Evolutionary conservation across 1,140 invertebrate species (phyloP), one percentile per base, ranked within the genome.

Genomic region (Paracyclopina nana): DNA sequence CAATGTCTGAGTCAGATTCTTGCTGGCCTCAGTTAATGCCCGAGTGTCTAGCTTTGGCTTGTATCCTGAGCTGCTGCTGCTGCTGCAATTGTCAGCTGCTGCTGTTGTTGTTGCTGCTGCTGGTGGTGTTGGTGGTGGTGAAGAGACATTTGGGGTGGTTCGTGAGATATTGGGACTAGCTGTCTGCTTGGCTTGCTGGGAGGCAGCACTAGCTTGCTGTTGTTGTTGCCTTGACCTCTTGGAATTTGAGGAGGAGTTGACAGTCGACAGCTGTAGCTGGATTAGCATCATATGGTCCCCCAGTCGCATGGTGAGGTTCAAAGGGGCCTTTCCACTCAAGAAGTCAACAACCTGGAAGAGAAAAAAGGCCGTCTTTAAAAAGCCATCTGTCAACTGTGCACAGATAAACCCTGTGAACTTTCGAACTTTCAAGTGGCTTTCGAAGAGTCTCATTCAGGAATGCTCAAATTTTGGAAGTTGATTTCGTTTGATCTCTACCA

Each of bases 251-350:
- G 28, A 54, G n/a, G 63, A 69, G 11, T 72, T 72, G 2, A 86
- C 76, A 11, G 84, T 88, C 40, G 83, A 88, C 46, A 94, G 66
- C 62, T 92, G 86, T 30, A 92, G 68, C 63, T 92, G 86, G 51
- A 94, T 90, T 50, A 92, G 72, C 86, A 92, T 91, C 81, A 92
- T 88, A 67, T 92, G 86, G 62, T 92, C 86, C 20, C 86, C 86
- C 11, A 92, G 68, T 52, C 85, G 74, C 83, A 92, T 91, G 31
- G 84, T 91, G 43, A 94, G 68, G 65, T 91, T 91, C 22, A 94
- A 66, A 12, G 88, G 88, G 24, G 84, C 84, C 64, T 87, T 85
- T 31, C 87, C 85, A 60, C 82, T 85, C 9, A 94, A 70, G 62
- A 94, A 92, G 65, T 91, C 86, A 68, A 87, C 88, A 52, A 94